Percentiles rank a stretch among this genome's conserved stretches.
Evolutionary conservation across 2,797 vertebrate genomes (phyloP).

Genomic region (Lithobates pipiens): DNA sequence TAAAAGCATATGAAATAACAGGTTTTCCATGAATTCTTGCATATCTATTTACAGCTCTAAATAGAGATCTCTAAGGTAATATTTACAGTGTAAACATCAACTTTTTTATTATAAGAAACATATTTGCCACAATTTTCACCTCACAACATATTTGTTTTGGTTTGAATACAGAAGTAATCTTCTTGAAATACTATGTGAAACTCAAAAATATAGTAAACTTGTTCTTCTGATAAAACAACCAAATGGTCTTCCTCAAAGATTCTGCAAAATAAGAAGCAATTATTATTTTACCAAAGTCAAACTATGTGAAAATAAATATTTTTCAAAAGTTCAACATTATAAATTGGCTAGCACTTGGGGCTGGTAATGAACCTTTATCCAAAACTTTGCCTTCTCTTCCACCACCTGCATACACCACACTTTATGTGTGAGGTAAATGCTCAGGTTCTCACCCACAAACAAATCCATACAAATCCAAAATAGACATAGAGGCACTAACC

Average conservation of each 20-base stretch:
- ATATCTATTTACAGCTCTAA: slow-evolving; percentile 77
- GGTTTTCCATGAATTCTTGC: slow-evolving; percentile 71
- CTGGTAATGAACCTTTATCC: too few species aligned
- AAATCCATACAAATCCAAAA: too few species aligned
- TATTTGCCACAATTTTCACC: slow-evolving; percentile 81
- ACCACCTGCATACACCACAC: too few species aligned
- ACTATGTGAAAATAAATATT: neutral
- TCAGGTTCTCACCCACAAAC: too few species aligned
- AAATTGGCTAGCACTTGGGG: too few species aligned
- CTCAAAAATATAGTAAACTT: slow-evolving; percentile 81
- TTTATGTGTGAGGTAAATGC: too few species aligned
- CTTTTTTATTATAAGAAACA: slow-evolving; percentile 81
- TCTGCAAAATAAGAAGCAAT: slow-evolving; percentile 78
- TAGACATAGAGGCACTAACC: too few species aligned
- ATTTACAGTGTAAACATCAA: slow-evolving; percentile 92
- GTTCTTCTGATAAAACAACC: slow-evolving; percentile 68
- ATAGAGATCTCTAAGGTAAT: slow-evolving; percentile 78
- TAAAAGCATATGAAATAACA: slow-evolving; percentile 80
- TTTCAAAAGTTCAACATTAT: too few species aligned
- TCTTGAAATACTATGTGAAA: slow-evolving; percentile 81
- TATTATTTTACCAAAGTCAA: neutral
- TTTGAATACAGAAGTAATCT: slow-evolving; percentile 81
- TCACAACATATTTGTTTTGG: slow-evolving; percentile 81
- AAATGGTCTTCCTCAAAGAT: slow-evolving; percentile 80
- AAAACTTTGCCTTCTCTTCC: too few species aligned